phyloP scores from a whole-genome alignment of 2,888 invertebrate species.

The Callinectes sapidus region DNA sequence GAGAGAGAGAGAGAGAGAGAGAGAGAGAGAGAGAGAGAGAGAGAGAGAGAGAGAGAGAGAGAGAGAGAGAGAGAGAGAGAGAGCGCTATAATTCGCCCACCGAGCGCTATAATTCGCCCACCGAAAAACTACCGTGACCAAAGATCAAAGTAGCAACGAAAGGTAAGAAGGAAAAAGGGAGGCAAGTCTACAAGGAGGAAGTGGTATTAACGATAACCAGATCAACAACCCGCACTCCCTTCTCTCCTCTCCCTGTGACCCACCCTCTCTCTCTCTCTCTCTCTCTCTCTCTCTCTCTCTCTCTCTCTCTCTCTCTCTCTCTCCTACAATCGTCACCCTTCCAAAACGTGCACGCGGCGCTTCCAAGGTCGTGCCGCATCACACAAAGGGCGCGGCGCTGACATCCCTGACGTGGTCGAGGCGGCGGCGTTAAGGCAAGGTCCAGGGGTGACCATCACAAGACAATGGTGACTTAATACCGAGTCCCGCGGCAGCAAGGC shows the following conservation, averaged over 20 bases:
- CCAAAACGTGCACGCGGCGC: constrained; percentile 8
- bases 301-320: neutral
- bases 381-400: constrained; percentile 3
- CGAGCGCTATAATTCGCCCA: too few relatives aligned
- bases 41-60: neutral
- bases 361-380: neutral
- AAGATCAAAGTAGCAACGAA: too few relatives aligned
- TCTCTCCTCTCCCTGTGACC: neutral
- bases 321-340: neutral
- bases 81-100: neutral
- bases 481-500: neutral
- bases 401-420: neutral
- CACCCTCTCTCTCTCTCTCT: neutral
- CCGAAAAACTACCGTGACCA: too few relatives aligned
- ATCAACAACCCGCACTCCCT: neutral
- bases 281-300: neutral
- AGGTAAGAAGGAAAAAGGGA: neutral
- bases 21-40: too few relatives aligned
- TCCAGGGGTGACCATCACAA: neutral
- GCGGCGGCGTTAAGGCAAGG: neutral
- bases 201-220: neutral
- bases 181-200: neutral
- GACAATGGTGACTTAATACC: constrained; percentile 32
- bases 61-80: neutral
- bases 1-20: neutral